Evolutionary conservation across 2,797 vertebrate species (phyloP).

Genomic region (Fundulus diaphanus): DNA sequence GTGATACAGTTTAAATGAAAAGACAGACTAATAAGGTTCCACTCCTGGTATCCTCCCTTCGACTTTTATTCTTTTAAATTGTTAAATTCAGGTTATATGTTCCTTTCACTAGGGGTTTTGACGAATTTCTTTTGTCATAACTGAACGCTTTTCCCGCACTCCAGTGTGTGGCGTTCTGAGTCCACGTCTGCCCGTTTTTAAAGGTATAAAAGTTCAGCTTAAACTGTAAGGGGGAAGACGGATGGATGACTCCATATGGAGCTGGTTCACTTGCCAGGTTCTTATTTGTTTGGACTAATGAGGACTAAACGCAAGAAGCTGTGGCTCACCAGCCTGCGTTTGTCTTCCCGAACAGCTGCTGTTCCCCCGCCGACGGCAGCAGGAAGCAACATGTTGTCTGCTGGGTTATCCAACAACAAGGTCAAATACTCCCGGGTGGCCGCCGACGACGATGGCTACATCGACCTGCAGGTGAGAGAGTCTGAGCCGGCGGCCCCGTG

Average conservation of each 20-base stretch:
- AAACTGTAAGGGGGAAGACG: not conserved
- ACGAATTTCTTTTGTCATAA: not conserved
- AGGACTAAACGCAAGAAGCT: not conserved
- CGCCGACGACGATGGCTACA: slow-evolving; percentile 93
- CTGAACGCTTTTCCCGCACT: not conserved
- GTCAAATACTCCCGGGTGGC: slow-evolving; percentile 94
- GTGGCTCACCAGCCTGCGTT: not conserved
- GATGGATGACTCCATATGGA: not conserved
- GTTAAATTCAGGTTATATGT: not conserved
- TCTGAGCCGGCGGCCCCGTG: not conserved
- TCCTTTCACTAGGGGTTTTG: not conserved
- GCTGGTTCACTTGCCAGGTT: not conserved
- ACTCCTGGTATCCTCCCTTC: not conserved
- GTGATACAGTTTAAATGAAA: slow-evolving; percentile 3
- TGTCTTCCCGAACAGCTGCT: slow-evolving; percentile 29
- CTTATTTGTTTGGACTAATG: not conserved
- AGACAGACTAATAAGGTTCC: not conserved
- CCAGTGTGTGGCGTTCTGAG: not conserved
- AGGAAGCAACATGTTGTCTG: slow-evolving; percentile 80
- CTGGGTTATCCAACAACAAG: slow-evolving; percentile 87
- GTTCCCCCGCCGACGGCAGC: slow-evolving; percentile 83
- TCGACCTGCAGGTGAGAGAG: slow-evolving; percentile 89
- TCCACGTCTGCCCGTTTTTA: not conserved
- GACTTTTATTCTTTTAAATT: too few relatives aligned
- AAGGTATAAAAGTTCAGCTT: not conserved